phyloP scores from a whole-genome alignment of 2,113 vertebrate genomes.

The Ophiodon elongatus region DNA sequence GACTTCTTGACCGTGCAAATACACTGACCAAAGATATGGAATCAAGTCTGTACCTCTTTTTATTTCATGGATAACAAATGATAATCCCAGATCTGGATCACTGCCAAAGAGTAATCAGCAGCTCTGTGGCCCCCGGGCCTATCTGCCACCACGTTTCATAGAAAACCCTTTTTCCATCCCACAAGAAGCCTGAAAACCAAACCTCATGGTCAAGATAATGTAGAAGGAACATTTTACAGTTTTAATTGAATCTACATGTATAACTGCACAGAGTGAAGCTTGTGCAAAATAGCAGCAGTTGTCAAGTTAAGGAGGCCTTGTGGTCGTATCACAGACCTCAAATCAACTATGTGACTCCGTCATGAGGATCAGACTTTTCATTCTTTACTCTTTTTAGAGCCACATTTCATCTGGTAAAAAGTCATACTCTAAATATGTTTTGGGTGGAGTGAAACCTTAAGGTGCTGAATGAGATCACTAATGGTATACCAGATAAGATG shows the following conservation, averaged over 20 bases:
- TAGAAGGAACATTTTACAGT: not conserved
- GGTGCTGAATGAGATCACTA: not conserved
- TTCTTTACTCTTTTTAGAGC: not conserved
- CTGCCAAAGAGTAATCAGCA: not conserved
- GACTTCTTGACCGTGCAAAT: not conserved
- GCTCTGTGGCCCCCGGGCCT: not conserved
- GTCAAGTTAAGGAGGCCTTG: conserved; percentile 2
- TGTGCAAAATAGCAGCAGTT: not conserved
- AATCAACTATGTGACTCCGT: not conserved
- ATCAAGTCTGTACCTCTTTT: no score
- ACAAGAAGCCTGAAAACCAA: not conserved
- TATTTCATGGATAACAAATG: no score
- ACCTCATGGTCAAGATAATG: not conserved
- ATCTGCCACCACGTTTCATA: not conserved
- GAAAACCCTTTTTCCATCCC: not conserved
- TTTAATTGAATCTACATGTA: not conserved
- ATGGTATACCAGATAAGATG: not conserved
- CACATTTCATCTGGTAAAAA: not conserved
- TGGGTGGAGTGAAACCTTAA: conserved; percentile 10
- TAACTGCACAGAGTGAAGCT: not conserved
- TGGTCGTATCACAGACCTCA: not conserved
- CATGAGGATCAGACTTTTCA: not conserved
- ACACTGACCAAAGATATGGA: no score
- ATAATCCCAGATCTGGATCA: no score
- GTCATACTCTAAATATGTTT: not conserved